phyloP scores from a whole-genome alignment of 2,797 vertebrate species.

The Anableps anableps region DNA sequence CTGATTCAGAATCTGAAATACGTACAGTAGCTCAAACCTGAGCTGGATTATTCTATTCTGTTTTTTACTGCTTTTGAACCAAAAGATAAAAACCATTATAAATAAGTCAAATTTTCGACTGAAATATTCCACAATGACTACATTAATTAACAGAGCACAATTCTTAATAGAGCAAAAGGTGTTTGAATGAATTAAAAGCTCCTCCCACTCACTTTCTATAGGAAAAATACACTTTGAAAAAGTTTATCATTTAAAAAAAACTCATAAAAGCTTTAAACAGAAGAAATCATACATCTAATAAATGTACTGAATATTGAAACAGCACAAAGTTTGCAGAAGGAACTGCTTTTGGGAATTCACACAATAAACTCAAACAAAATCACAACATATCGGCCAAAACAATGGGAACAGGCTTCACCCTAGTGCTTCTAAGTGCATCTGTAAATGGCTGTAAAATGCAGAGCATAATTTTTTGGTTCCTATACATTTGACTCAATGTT shows the following conservation, averaged over 20 bases:
- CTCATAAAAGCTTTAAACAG: background rate
- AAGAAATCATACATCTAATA: background rate
- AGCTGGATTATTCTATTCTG: background rate
- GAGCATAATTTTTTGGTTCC: background rate
- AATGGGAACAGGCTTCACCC: background rate
- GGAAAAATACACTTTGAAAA: background rate
- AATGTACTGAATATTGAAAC: background rate
- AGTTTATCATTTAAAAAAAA: background rate
- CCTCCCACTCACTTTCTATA: background rate
- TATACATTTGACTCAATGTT: background rate
- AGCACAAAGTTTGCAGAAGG: background rate
- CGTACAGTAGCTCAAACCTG: background rate
- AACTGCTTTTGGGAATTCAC: background rate
- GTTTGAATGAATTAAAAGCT: background rate
- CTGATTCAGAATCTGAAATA: background rate
- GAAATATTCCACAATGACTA: background rate
- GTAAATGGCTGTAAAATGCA: constrained; percentile 13
- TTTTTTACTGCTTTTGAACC: background rate
- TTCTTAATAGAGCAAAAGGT: background rate
- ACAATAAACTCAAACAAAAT: background rate
- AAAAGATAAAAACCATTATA: background rate
- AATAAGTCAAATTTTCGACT: background rate
- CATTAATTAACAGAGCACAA: too few relatives aligned
- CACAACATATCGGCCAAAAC: constrained; percentile 1
- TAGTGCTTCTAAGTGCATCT: constrained; percentile 9